Evolutionary conservation across 2,888 invertebrate genomes (phyloP).

Genomic region (Gymnocheta viridis): DNA sequence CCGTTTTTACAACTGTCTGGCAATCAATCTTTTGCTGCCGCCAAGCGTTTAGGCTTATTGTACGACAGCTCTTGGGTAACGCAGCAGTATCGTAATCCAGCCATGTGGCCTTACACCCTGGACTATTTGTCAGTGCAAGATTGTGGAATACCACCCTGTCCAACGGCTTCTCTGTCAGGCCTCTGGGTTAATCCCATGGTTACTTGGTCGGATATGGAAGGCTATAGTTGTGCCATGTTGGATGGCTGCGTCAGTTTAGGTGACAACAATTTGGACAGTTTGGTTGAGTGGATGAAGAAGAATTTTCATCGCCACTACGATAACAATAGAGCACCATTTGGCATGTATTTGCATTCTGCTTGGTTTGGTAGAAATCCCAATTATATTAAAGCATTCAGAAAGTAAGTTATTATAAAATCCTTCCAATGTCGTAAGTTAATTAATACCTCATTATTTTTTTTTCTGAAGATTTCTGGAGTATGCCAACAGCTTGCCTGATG

Average conservation of each 20-base stretch:
- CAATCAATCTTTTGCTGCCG: slow-evolving; percentile 83
- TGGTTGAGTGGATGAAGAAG: slow-evolving; percentile 84
- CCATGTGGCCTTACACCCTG: slow-evolving; percentile 86
- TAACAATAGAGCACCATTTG: slow-evolving; percentile 86
- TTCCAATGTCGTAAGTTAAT: no score
- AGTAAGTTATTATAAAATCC: slow-evolving; percentile 73
- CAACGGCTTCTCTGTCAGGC: slow-evolving; percentile 83
- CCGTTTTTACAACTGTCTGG: slow-evolving; percentile 85
- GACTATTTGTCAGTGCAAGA: slow-evolving; percentile 84
- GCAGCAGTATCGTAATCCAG: slow-evolving; percentile 80
- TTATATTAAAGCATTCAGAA: slow-evolving; percentile 83
- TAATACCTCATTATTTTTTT: background rate
- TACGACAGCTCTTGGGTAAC: slow-evolving; percentile 86
- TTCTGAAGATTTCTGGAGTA: slow-evolving; percentile 84
- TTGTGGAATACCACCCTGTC: slow-evolving; percentile 84
- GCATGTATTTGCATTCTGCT: slow-evolving; percentile 86
- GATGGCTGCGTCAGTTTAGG: slow-evolving; percentile 83
- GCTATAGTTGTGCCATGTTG: slow-evolving; percentile 84
- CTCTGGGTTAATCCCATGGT: slow-evolving; percentile 86
- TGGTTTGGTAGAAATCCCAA: slow-evolving; percentile 84
- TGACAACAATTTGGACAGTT: slow-evolving; percentile 82
- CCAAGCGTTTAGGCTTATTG: slow-evolving; percentile 82
- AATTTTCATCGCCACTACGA: slow-evolving; percentile 87
- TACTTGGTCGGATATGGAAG: slow-evolving; percentile 82
- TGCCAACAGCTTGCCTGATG: slow-evolving; percentile 83